These are phyloP conservation scores for Phenacoccus solenopsis DNA, from an alignment of 1,140 invertebrate genomes.

Conservation along the genomic window DNA sequence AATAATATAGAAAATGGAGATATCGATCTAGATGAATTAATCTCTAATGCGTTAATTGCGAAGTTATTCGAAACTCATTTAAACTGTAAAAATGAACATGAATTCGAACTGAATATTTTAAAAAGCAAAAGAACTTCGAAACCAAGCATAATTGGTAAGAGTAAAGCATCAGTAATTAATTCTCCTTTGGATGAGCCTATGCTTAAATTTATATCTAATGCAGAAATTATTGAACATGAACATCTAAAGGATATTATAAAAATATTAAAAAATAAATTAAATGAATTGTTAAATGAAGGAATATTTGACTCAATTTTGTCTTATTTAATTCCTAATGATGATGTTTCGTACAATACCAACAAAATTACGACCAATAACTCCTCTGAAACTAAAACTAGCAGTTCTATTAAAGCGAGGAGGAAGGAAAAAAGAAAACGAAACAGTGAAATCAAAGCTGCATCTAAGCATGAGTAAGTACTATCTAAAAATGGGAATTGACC, in stretches of 20 bases:
- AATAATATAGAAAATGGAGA: neutral
- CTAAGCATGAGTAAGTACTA: neutral
- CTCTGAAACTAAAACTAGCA: neutral
- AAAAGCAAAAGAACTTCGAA: neutral
- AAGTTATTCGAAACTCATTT: neutral
- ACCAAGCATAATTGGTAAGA: neutral
- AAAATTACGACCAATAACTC: neutral
- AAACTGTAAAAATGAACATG: neutral
- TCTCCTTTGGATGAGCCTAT: neutral
- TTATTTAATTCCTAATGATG: neutral
- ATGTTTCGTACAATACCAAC: neutral
- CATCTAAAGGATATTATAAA: neutral
- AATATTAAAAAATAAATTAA: neutral
- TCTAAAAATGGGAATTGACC: no score
- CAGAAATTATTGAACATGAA: neutral
- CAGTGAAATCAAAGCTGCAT: neutral
- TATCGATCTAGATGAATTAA: neutral
- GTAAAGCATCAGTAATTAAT: neutral
- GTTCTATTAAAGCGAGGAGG: neutral
- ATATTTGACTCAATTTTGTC: conserved; percentile 3
- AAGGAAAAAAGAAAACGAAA: neutral
- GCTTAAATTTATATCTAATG: neutral
- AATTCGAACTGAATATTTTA: neutral
- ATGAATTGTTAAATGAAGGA: neutral
- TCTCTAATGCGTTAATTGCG: neutral